Evolutionary conservation across 2,888 invertebrate species (phyloP).

Genomic region (Aquatica leii): DNA sequence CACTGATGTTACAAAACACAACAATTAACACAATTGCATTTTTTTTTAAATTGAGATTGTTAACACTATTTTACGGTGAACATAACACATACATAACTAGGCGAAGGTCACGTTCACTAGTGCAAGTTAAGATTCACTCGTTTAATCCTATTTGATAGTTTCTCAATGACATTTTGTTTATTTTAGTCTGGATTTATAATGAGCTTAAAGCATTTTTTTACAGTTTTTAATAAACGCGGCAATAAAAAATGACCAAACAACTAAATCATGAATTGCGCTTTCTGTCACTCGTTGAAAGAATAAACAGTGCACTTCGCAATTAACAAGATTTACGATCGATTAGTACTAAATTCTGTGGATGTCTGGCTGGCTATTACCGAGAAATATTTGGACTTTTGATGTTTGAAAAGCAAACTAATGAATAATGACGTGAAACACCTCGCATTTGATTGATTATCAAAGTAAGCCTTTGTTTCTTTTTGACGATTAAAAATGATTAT

Average conservation of each 20-base stretch:
- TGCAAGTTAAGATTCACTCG: constrained; percentile 32
- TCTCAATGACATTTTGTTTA: not conserved
- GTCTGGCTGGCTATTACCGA: constrained; percentile 16
- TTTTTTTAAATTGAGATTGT: not conserved
- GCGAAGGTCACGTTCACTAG: constrained; percentile 36
- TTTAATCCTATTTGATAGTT: constrained; percentile 25
- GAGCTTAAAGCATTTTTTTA: not conserved
- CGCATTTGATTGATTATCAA: too few relatives aligned
- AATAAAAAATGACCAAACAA: constrained; percentile 19
- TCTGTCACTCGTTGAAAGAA: constrained; percentile 23
- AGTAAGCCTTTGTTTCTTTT: constrained; percentile 3
- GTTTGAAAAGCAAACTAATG: constrained; percentile 7
- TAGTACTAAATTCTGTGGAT: constrained; percentile 28
- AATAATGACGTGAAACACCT: constrained; percentile 10
- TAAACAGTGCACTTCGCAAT: constrained; percentile 35
- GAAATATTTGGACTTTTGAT: not conserved
- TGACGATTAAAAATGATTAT: not conserved
- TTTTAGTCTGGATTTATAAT: not conserved
- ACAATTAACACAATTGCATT: not conserved
- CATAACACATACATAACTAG: constrained; percentile 25
- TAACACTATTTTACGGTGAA: constrained; percentile 7
- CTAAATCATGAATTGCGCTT: constrained; percentile 27
- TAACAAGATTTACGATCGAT: constrained; percentile 38
- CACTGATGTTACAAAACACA: constrained; percentile 17
- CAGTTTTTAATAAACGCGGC: not conserved